These are phyloP conservation scores for Labeo rohita DNA, from an alignment of 2,113 vertebrate species.

Conservation along the genomic window DNA sequence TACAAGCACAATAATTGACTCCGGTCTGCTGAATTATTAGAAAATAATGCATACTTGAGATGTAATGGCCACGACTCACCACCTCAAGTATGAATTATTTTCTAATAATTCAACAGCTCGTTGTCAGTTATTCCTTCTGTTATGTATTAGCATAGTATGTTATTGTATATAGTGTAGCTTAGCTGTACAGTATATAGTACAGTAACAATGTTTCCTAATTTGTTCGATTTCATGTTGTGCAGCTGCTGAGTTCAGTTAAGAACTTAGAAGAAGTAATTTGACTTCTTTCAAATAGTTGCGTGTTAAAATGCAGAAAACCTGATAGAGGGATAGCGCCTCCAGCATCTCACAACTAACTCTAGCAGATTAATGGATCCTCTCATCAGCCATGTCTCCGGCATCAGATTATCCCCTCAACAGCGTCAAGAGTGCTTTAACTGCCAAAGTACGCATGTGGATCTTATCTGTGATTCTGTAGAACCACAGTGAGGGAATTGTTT, in stretches of 20 bases:
- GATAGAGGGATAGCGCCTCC: conserved; percentile 18
- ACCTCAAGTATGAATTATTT: no score
- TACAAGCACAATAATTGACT: no score
- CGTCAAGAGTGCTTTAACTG: conserved; percentile 24
- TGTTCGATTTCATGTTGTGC: neutral
- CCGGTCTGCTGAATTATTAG: no score
- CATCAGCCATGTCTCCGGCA: conserved; percentile 30
- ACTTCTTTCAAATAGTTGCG: neutral
- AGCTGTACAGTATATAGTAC: neutral
- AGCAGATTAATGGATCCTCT: conserved; percentile 42
- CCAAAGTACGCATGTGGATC: conserved; percentile 21
- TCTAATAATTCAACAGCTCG: no score
- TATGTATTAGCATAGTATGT: neutral
- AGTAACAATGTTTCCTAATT: neutral
- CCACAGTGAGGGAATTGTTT: conserved; percentile 36
- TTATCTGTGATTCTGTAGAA: conserved; percentile 39
- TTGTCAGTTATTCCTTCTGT: no score
- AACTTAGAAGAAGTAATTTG: conserved; percentile 4
- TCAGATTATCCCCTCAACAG: conserved; percentile 35
- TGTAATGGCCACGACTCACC: no score
- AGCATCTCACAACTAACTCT: neutral
- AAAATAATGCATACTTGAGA: no score
- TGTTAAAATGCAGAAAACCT: conserved; percentile 32
- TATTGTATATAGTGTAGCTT: neutral
- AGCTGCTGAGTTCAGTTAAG: neutral